Evolutionary conservation across 2,888 invertebrate genomes (phyloP), one percentile per base, ranked within the genome.

Genomic region (Mongoloraphidia duomilia): DNA sequence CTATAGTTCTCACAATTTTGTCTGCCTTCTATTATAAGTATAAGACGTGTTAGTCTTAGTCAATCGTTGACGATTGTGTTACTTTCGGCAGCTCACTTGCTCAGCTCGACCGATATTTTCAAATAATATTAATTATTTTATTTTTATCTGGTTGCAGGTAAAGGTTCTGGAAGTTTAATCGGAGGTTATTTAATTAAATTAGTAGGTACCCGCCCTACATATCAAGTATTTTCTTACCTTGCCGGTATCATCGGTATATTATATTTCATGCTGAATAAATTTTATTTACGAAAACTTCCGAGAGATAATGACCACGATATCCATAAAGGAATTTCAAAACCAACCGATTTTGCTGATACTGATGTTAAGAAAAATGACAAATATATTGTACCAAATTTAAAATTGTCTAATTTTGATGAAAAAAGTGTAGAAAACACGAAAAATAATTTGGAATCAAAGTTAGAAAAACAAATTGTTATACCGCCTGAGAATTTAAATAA

Each of bases 121-220:
- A 39, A 42, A 12, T 43, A 12, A 13, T 43, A 17, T 44, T 38
- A 5, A n/a, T 41, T 10, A 39, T 44, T 44, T 12, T 17, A 45
- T 41, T 49, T 36, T 12, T 13, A 14, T 53, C 44, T 47, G 39
- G 45, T 61, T 68, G 11, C 64, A 84, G 84, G 84, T 46, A 82
- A 83, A 64, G 84, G 84, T 36, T 69, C 81, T 8, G 86, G 86
- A 41, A 84, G 84, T 63, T 66, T 86, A 49, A 74, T 82, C 46
- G 86, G 86, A 11, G 86, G 85, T 10, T 84, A 81, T 61, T 64
- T 84, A 48, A 84, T 84, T 73, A 80, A 82, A 61, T 74, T 72
- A 53, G 75, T 81, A 56, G 85, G 85, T 9, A 82, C 83, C 6
- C 70, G 85, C 47, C 73, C 76, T 1, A 85, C 85, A 0, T 84